A percentile compares a stretch with the other conserved stretches of the same genome.
These are phyloP conservation scores for Cerastoderma edule DNA, from an alignment of 2,888 invertebrate genomes.

Conservation along the genomic window DNA sequence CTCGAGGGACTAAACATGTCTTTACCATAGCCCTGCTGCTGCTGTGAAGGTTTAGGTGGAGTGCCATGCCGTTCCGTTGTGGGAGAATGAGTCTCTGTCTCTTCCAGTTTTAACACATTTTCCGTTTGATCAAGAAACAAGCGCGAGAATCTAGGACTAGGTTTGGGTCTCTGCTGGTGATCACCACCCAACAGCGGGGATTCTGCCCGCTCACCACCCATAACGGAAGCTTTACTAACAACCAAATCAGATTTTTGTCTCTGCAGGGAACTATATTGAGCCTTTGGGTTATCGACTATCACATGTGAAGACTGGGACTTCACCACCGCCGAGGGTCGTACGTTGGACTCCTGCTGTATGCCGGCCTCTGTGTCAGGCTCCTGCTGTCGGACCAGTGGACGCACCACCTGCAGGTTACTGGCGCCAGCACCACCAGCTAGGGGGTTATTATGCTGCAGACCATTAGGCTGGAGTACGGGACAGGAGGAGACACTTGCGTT, in stretches of 20 bases:
- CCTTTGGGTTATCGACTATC: constrained; percentile 72
- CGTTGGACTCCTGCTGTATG: constrained; percentile 78
- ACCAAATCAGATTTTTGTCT: constrained; percentile 80
- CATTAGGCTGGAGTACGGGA: constrained; percentile 55
- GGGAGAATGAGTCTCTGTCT: constrained; percentile 45
- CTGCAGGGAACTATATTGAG: constrained; percentile 76
- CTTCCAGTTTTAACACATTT: constrained; percentile 61
- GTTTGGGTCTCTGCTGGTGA: constrained; percentile 70
- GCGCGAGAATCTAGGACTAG: constrained; percentile 77
- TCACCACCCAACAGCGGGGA: constrained; percentile 32
- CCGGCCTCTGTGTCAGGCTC: constrained; percentile 65
- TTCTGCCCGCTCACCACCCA: constrained; percentile 43
- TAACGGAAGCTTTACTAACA: constrained; percentile 25
- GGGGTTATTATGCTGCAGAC: constrained; percentile 36
- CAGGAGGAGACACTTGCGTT: constrained; percentile 77
- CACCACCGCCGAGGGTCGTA: constrained; percentile 80
- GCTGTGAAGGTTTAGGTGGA: constrained; percentile 46
- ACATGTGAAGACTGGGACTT: constrained; percentile 81
- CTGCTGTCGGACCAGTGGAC: constrained; percentile 12
- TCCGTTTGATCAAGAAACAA: constrained; percentile 71
- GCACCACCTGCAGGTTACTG: constrained; percentile 12
- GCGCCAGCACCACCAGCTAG: constrained; percentile 12
- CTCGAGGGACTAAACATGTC: constrained; percentile 63
- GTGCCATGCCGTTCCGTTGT: constrained; percentile 51
- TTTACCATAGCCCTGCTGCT: constrained; percentile 40